Conservation (phyloP, 2,888 invertebrate genomes). For the Patella pellucida region DNA sequence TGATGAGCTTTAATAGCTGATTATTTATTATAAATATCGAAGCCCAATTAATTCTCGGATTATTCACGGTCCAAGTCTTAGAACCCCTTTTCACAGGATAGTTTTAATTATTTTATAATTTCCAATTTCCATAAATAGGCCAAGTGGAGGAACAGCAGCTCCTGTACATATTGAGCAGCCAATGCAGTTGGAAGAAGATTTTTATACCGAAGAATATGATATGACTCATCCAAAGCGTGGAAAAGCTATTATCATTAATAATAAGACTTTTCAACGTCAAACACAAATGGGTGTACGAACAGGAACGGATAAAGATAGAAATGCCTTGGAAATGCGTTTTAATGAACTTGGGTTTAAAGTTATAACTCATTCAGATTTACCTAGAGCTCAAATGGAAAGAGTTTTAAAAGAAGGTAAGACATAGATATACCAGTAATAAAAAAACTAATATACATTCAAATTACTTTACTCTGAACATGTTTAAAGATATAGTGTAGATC, state of each 20-base stretch:
- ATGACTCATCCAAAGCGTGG: conserved; percentile 88
- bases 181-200: conserved; percentile 36
- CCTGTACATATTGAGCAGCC: conserved; percentile 8
- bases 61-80: too few species aligned
- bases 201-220: conserved; percentile 78
- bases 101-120: too few species aligned
- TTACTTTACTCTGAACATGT: too few species aligned
- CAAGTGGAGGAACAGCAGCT: not conserved
- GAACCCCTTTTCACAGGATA: too few species aligned
- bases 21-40: too few species aligned
- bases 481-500: too few species aligned
- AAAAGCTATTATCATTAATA: conserved; percentile 89
- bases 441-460: too few species aligned
- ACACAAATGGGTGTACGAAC: conserved; percentile 71
- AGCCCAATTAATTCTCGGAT: too few species aligned
- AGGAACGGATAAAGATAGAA: conserved; percentile 89
- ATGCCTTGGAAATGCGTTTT: conserved; percentile 77
- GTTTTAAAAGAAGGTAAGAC: conserved; percentile 77
- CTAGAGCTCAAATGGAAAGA: conserved; percentile 78
- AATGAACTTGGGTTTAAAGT: conserved; percentile 79
- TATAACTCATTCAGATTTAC: conserved; percentile 78
- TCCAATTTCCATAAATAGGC: too few species aligned
- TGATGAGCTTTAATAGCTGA: too few species aligned
- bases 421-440: not conserved
- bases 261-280: conserved; percentile 80